Evolutionary conservation across 2,888 invertebrate genomes (phyloP).

Genomic region (Acanthosepion pharaonis): DNA sequence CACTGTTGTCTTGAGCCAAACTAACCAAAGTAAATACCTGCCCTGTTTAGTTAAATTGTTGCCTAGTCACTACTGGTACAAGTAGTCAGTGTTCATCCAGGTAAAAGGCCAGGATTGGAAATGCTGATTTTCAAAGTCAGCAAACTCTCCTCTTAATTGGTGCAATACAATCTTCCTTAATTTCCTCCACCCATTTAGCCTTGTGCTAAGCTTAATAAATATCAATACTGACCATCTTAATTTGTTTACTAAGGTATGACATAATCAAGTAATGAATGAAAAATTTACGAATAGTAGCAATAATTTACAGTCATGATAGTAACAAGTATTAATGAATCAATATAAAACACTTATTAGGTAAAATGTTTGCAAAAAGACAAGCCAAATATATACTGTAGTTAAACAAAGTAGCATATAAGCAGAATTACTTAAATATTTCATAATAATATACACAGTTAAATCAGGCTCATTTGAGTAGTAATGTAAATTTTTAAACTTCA

Average conservation of each 20-base stretch:
- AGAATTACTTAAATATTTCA: neutral
- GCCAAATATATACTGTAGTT: neutral
- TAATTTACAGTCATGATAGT: neutral
- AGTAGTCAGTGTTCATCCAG: neutral
- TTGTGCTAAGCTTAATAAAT: neutral
- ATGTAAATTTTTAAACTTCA: too few species aligned
- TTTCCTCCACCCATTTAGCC: neutral
- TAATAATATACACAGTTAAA: too few species aligned
- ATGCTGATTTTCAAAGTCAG: neutral
- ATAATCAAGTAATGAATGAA: neutral
- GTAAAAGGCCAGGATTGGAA: neutral
- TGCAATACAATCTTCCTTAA: neutral
- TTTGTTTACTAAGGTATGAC: neutral
- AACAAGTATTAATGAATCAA: neutral
- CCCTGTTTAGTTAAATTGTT: too few species aligned
- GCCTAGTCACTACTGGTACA: too few species aligned
- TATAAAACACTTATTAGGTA: neutral
- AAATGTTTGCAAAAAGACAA: neutral
- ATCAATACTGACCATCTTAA: neutral
- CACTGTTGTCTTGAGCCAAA: too few species aligned
- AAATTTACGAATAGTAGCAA: neutral
- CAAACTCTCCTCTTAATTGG: neutral
- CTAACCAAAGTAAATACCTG: too few species aligned
- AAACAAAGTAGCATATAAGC: neutral
- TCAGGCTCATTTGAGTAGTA: too few species aligned